Evolutionary conservation across 35 echinoderm and acorn worm genomes (phyloP).

Genomic region (Nesometra sesokonis): DNA sequence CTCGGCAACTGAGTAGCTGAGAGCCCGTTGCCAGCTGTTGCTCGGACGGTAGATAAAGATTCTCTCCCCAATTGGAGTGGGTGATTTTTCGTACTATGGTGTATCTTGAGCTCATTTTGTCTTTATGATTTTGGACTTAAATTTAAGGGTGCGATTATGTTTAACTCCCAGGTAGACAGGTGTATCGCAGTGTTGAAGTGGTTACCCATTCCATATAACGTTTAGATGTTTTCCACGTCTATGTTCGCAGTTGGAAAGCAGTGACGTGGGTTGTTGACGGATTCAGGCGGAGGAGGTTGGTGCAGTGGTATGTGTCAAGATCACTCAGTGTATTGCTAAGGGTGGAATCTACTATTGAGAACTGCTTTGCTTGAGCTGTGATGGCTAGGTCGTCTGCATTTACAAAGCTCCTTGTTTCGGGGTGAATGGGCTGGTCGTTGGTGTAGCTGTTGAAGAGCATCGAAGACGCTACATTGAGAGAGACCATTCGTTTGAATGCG

Average conservation of each 20-base stretch:
- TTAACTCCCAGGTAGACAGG: neutral
- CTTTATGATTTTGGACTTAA: neutral
- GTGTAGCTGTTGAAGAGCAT: slow-evolving; percentile 28
- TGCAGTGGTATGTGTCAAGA: slow-evolving; percentile 15
- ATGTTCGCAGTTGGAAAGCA: slow-evolving; percentile 38
- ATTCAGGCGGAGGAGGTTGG: slow-evolving; percentile 24
- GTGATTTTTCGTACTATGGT: slow-evolving; percentile 13
- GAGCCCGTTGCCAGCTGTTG: neutral
- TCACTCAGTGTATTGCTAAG: neutral
- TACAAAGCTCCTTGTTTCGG: neutral
- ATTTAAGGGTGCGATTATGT: neutral
- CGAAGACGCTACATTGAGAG: slow-evolving; percentile 28
- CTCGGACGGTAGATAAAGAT: neutral
- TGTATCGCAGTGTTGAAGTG: neutral
- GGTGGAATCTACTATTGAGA: neutral
- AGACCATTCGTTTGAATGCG: slow-evolving; percentile 1
- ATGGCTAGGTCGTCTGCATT: slow-evolving; percentile 16
- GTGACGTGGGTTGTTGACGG: slow-evolving; percentile 36
- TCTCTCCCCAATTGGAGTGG: slow-evolving; percentile 2
- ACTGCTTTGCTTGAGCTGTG: neutral
- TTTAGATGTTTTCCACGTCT: slow-evolving; percentile 1
- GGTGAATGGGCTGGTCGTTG: slow-evolving; percentile 5
- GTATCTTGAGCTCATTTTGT: slow-evolving; percentile 13
- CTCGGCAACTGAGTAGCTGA: neutral
- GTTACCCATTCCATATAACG: neutral